Evolutionary conservation across 2,113 vertebrate genomes (phyloP).

Genomic region (Pangasianodon hypophthalmus): DNA sequence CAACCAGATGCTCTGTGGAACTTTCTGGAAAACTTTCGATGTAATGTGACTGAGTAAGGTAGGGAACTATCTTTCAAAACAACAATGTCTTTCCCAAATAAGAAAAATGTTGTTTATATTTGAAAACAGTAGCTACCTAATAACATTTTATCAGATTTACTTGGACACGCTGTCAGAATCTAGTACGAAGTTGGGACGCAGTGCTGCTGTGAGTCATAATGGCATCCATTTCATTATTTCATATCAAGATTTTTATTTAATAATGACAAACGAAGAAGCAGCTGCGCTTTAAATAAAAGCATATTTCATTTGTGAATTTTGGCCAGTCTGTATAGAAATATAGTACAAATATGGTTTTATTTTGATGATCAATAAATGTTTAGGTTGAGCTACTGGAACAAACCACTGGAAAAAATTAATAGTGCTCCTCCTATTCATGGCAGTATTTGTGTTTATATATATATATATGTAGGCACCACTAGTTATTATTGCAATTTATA

Average conservation of each 20-base stretch:
- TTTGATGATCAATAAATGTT: neutral
- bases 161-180: too few relatives aligned
- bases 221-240: neutral
- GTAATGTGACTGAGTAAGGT: neutral
- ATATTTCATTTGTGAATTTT: neutral
- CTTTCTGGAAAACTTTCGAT: neutral
- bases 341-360: neutral
- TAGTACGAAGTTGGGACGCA: too few relatives aligned
- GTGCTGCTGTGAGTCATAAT: neutral
- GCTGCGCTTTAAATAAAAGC: neutral
- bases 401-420: neutral
- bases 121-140: neutral
- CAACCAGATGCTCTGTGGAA: neutral
- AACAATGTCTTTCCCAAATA: neutral
- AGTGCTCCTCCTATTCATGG: too few relatives aligned
- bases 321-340: neutral
- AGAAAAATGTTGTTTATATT: too few relatives aligned
- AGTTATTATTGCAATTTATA: neutral
- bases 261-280: too few relatives aligned
- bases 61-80: neutral
- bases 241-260: neutral
- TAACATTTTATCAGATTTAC: neutral
- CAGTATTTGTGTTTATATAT: too few relatives aligned
- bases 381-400: neutral
- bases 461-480: too few relatives aligned